Base-by-base conservation (phyloP, 37 sponge, comb jelly and placozoan genomes). In the Crambe crambe region DNA sequence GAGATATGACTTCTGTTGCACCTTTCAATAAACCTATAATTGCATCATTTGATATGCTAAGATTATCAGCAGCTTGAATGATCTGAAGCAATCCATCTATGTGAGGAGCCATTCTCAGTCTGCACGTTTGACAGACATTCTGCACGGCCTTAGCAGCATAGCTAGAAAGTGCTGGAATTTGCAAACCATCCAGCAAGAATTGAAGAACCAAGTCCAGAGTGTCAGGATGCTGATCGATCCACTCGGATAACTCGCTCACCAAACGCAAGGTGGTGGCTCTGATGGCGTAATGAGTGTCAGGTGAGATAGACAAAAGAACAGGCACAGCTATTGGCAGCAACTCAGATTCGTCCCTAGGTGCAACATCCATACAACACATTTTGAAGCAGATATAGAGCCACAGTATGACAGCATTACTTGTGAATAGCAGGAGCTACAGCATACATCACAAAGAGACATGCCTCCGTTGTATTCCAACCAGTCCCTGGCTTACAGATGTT, bases 151-250 rank as follows among this genome's bases (percentile, higher is more conserved):
- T 75, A 6, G 95, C 95, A 32, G 95, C 92, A 25, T 72, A 40
- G 22, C 83, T 78, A 56, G 92, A 68, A 37, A 94, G 44, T 0
- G 37, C 78, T 44, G 76, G 89, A 2, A 84, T 77, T 18, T 73
- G 35, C 59, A 94, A 64, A 2, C 86, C 88, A 18, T 58, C 66
- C 59, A 87, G 73, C 20, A 93, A 42, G 61, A 86, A 89, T n/a
- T 29, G 47, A 26, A 93, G 80, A 6, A 89, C 88, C 26, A 54
- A 32, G 42, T 87, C 92, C 71, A 63, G 61, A 1, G 77, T 75
- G 59, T 93, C 84, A 30, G 77, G 82, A 58, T 93, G 94, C 5
- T 73, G 64, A 61, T 89, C 78, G 76, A 93, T 82, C 94, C 94
- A 93, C 0, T 56, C 69, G 10, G 87, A 70, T 2, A 93, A 79